Percentiles rank a stretch among this genome's conserved stretches.
phyloP scores from a whole-genome alignment of 2,113 vertebrate genomes.

The Crotalus helleri region DNA sequence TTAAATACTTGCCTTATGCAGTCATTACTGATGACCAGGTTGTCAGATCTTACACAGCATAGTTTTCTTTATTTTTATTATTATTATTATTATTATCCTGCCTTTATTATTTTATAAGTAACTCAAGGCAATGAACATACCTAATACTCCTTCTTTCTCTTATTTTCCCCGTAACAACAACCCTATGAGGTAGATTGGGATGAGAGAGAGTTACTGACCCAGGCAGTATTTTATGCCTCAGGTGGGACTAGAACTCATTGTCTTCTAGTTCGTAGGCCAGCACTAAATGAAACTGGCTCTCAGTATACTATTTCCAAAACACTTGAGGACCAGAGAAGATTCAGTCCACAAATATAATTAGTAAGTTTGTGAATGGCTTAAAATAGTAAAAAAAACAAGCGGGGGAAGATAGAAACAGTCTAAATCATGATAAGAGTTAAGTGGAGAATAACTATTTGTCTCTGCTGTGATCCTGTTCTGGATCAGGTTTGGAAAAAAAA shows the following conservation, averaged over 20 bases:
- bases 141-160: background rate
- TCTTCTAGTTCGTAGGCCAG: background rate
- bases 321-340: background rate
- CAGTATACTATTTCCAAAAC: background rate
- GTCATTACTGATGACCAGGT: background rate
- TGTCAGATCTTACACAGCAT: background rate
- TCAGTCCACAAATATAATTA: background rate
- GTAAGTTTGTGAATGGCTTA: background rate
- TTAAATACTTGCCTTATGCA: background rate
- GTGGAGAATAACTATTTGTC: background rate
- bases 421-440: background rate
- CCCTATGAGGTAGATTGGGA: background rate
- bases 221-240: background rate
- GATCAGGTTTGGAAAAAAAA: background rate
- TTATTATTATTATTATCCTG: background rate
- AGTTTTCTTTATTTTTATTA: background rate
- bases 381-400: background rate
- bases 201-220: background rate
- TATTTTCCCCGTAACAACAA: background rate
- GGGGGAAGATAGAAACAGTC: background rate
- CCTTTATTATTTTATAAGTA: background rate
- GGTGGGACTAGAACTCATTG: background rate
- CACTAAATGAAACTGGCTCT: background rate
- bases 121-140: background rate
- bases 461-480: background rate